phyloP scores from a whole-genome alignment of 2,888 invertebrate species.

The Meiosimyza platycephala region DNA sequence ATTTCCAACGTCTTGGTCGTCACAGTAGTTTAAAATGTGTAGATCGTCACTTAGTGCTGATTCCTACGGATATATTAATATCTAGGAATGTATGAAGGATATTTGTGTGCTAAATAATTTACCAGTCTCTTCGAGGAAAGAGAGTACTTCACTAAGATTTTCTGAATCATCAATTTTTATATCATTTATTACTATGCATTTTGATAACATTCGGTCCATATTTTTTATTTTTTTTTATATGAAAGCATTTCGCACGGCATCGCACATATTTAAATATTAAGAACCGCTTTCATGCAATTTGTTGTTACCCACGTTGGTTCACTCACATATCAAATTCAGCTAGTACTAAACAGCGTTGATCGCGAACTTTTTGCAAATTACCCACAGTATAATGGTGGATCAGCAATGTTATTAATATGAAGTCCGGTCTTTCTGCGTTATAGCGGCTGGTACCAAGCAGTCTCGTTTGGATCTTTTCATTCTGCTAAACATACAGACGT shows the following conservation, averaged over 20 bases:
- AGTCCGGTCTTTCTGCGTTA: neutral
- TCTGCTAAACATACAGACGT: neutral
- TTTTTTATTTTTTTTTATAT: neutral
- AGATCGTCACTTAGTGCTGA: no score
- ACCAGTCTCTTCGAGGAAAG: no score
- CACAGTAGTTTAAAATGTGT: no score
- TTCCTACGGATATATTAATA: no score
- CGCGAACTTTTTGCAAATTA: neutral
- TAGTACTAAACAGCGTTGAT: slow-evolving; percentile 20
- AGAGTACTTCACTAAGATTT: neutral
- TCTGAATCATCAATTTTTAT: neutral
- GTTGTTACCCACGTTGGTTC: no score
- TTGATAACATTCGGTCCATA: neutral
- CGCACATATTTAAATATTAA: no score
- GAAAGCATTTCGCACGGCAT: no score
- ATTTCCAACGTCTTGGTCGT: no score
- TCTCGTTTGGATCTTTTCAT: slow-evolving; percentile 23
- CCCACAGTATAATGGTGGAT: neutral
- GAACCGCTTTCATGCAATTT: no score
- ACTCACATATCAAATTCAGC: neutral
- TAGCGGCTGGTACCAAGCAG: slow-evolving; percentile 33
- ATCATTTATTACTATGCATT: neutral
- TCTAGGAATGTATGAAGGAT: no score
- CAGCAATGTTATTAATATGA: no score
- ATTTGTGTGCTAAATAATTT: no score